Evolutionary conservation across 2,113 vertebrate species (phyloP), one percentile per base, ranked within the genome.

Genomic region (Charina bottae): DNA sequence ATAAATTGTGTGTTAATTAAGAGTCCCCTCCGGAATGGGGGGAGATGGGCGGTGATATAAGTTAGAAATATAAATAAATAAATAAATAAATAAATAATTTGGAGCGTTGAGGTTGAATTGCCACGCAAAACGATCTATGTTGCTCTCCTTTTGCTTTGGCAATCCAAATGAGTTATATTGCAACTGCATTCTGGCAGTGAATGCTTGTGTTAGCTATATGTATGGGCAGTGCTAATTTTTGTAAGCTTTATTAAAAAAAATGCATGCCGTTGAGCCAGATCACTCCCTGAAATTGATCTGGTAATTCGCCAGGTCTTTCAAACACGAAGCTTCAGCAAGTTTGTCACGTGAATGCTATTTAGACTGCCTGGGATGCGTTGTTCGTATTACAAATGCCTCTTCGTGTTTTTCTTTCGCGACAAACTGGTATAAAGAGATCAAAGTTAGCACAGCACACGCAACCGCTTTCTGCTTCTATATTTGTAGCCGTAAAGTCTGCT

Each of bases 171-270:
- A 87, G 84, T 72, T 90, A 68, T 90, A 94, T 93, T 93, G 92
- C 93, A 89, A 26, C 58, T 58, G 15, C 89, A 8, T 90, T 93
- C 56, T 89, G 90, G 90, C 94, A 64, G 83, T 46, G 92, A 84
- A 55, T 49, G 90, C 92, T 46, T 93, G 90, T 90, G 78, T 83
- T 85, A 87, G 83, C 90, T 87, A 85, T 87, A 87, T 62, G 90
- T 15, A 37, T 0, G 9, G 15, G 15, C n/a, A 5, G 49, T 23
- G n/a, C 33, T 59, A 11, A 92, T 33, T 60, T 62, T 56, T 24
- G 4, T 6, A 19, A 23, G 58, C 59, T 13, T 23, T n/a, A 59
- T 89, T n/a, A n/a, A n/a, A 8, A 28, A 91, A 17, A 64, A 56
- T 3, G 7, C 28, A 21, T 2, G 28, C 17, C 15, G 8, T 90